Conservation (phyloP, 2,797 vertebrate species). For the Poecilia velifera region DNA sequence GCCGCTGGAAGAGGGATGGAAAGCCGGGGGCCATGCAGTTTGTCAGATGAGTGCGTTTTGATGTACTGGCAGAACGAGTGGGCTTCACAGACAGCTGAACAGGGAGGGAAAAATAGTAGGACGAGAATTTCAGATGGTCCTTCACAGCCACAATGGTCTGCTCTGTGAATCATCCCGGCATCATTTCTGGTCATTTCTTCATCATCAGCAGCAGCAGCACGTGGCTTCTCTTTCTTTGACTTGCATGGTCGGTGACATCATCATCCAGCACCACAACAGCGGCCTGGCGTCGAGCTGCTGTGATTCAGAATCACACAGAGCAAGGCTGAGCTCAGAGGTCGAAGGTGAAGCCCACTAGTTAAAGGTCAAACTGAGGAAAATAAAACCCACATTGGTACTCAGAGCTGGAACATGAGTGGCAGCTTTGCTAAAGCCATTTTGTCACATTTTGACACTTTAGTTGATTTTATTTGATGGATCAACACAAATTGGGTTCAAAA, state of each 20-base stretch:
- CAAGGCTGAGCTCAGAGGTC: slow-evolving; percentile 46
- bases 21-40: slow-evolving; percentile 47
- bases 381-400: slow-evolving; percentile 49
- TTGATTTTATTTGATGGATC: neutral
- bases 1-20: slow-evolving; percentile 56
- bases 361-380: slow-evolving; percentile 37
- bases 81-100: slow-evolving; percentile 60
- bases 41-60: slow-evolving; percentile 42
- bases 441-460: neutral
- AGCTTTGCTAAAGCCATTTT: slow-evolving; percentile 49
- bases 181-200: slow-evolving; percentile 41
- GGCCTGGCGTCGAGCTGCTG: slow-evolving; percentile 42
- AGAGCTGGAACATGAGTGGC: slow-evolving; percentile 31
- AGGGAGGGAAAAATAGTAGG: slow-evolving; percentile 37
- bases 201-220: slow-evolving; percentile 54
- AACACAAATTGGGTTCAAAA: neutral
- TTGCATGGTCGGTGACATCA: slow-evolving; percentile 42
- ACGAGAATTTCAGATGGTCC: slow-evolving; percentile 58
- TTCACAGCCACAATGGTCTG: slow-evolving; percentile 45
- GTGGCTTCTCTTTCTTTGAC: slow-evolving; percentile 61
- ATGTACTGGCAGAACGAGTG: slow-evolving; percentile 56
- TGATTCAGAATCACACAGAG: slow-evolving; percentile 58
- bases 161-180: slow-evolving; percentile 63
- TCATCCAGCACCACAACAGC: slow-evolving; percentile 45
- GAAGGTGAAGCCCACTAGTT: slow-evolving; percentile 29